Evolutionary conservation across 2,888 invertebrate genomes (phyloP), one percentile per base, ranked within the genome.

Genomic region (Polietes domitor): DNA sequence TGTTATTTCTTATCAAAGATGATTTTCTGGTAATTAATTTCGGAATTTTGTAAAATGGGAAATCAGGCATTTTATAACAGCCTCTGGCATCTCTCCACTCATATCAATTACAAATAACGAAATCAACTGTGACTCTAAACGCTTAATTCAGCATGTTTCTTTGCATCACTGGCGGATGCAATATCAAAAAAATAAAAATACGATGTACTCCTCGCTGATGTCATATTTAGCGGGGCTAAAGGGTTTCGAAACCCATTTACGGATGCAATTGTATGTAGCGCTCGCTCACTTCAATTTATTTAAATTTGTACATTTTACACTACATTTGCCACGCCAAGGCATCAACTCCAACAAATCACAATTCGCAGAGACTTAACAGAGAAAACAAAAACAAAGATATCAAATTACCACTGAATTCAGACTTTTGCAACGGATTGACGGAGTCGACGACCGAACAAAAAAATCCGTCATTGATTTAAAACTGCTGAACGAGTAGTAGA

Each of bases 241-340:
- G 21, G 68, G 68, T 43, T 24, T 24, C 63, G 63, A 12, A 21
- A 37, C 1, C 10, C 17, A 19, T 17, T 21, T 68, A 21, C 24
- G 37, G 37, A 6, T 61, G 9, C 28, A 6, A 17, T 28, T 9
- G 37, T 37, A 10, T 53, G 55, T 28, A 28, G 6, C 3, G 21
- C 7, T n/a, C n/a, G 19, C 19, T 26, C 15, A 68, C 68, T 68
- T 43, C 37, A 65, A 68, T 68, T 68, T 68, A 68, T 68, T 19
- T 68, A 68, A 68, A 68, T 68, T 68, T 68, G 41, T 43, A 41
- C 15, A 41, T 37, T 65, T 68, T 68, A 68, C 68, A 68, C 68
- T 43, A 68, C 21, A 68, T 68, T 68, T 68, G 68, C 15, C 37
- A 68, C 37, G 68, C 68, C n/a, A 41, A 68, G 21, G 12, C 63